A percentile compares a stretch with the other conserved stretches of the same genome.
phyloP scores from a whole-genome alignment of 1,140 invertebrate genomes.

The Danaus melanippus region DNA sequence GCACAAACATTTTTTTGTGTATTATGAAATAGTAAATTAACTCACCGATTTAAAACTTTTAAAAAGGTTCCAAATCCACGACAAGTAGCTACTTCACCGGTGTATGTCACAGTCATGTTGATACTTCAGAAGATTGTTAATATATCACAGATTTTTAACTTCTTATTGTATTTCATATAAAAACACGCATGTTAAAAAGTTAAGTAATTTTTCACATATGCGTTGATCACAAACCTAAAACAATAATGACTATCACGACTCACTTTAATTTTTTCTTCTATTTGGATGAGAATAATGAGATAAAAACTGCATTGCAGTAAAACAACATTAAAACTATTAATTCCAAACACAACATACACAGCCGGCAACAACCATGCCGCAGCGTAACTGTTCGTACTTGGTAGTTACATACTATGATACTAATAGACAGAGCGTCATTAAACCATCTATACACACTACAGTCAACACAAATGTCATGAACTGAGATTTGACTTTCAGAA shows the following conservation, averaged over 20 bases:
- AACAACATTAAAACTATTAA: conserved; percentile 1
- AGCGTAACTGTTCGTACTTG: too few species aligned
- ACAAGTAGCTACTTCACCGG: conserved; percentile 90
- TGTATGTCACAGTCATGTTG: conserved; percentile 90
- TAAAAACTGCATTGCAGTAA: conserved; percentile 17
- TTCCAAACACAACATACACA: not conserved
- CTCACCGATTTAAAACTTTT: conserved; percentile 85
- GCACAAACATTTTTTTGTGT: too few species aligned
- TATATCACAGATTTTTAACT: conserved; percentile 33
- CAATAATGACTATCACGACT: too few species aligned
- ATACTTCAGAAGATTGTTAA: conserved; percentile 1
- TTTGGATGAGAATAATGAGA: too few species aligned
- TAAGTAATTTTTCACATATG: too few species aligned
- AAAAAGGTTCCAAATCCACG: conserved; percentile 83
- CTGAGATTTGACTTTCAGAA: too few species aligned
- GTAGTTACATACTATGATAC: too few species aligned
- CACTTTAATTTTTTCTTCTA: too few species aligned
- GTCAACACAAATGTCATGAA: too few species aligned
- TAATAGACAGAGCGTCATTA: not conserved
- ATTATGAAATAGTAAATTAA: conserved; percentile 1
- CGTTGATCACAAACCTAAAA: too few species aligned
- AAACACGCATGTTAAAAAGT: too few species aligned
- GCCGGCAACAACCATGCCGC: too few species aligned
- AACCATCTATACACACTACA: conserved; percentile 3
- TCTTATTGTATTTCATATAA: not conserved